Base-by-base conservation (phyloP, 35 echinoderm and acorn worm species). In the Patiria miniata region DNA sequence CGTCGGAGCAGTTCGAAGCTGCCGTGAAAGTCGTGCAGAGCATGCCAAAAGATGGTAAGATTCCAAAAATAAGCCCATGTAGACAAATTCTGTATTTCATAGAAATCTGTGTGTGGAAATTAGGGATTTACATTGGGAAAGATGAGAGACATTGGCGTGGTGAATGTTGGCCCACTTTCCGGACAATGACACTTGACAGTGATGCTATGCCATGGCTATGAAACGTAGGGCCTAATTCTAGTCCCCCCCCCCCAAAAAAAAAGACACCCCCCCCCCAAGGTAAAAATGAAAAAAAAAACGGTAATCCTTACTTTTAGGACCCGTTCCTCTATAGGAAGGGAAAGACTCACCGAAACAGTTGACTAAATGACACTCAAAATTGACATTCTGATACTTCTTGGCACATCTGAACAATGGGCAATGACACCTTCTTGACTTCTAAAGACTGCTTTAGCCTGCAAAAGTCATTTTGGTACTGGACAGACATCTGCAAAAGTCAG, bases 21-120 rank as follows among this genome's bases (percentile, higher is more conserved):
- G 91, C 91, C 19, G 91, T 93, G 37, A 59, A 55, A 54, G 79
- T 86, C 15, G 87, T 93, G 22, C 59, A 83, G 68, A 87, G 78
- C 2, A 79, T 93, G 52, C 91, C 91, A 0, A 93, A 93, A 83
- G 85, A 93, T 93, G 91, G 91, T 93, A 83, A 23, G 85, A 23
- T 81, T 5, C 12, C n/a, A 34, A 78, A 9, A 10, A 12, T n/a
- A 39, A 38, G 7, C 0, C 40, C 1, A 53, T 21, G 36, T 3
- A 8, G n/a, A 7, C 39, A n/a, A 23, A 8, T 2, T 19, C 7
- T 21, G 30, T 69, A 29, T 85, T 73, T 22, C 10, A 17, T 36
- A 36, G 36, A 7, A 37, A 2, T 36, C 1, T 0, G 1, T 39
- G 18, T 2, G 19, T 73, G 21, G 19, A 5, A 33, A 18, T 21